Percentiles rank a stretch among this genome's conserved stretches.
Conservation (phyloP, 2,888 invertebrate genomes). For the Trachelus iudaicus region DNA sequence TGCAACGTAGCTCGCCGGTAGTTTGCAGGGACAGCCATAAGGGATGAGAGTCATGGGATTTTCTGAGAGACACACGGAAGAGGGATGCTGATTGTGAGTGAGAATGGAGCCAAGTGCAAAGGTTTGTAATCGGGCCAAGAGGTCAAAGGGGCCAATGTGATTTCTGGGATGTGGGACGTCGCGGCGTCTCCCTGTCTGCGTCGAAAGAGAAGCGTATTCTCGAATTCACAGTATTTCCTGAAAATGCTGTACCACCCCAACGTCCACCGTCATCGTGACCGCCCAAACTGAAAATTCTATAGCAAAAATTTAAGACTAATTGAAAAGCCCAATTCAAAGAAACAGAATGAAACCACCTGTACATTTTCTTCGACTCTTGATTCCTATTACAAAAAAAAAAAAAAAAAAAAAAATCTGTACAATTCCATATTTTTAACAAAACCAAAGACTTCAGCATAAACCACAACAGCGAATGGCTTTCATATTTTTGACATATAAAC, state of each 20-base stretch:
- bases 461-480: not conserved
- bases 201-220: constrained; percentile 31
- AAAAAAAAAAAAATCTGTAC: too few relatives aligned
- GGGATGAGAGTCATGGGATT: not conserved
- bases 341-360: too few relatives aligned
- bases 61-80: not conserved
- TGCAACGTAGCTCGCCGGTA: not conserved
- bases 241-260: not conserved
- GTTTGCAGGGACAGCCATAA: not conserved
- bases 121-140: not conserved
- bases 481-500: not conserved
- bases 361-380: too few relatives aligned
- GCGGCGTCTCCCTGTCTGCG: constrained; percentile 46
- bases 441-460: too few relatives aligned
- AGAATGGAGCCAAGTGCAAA: not conserved
- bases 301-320: too few relatives aligned
- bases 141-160: not conserved
- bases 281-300: not conserved
- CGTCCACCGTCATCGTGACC: too few relatives aligned
- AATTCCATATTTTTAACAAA: too few relatives aligned
- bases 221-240: not conserved
- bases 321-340: too few relatives aligned
- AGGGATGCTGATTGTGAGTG: constrained; percentile 1
- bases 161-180: constrained; percentile 37
- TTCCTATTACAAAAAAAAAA: too few relatives aligned